Percentiles rank a stretch among this genome's conserved stretches.
These are phyloP conservation scores for Pogonocichla stellata DNA, from an alignment of 2,113 vertebrate genomes.

Conservation along the genomic window DNA sequence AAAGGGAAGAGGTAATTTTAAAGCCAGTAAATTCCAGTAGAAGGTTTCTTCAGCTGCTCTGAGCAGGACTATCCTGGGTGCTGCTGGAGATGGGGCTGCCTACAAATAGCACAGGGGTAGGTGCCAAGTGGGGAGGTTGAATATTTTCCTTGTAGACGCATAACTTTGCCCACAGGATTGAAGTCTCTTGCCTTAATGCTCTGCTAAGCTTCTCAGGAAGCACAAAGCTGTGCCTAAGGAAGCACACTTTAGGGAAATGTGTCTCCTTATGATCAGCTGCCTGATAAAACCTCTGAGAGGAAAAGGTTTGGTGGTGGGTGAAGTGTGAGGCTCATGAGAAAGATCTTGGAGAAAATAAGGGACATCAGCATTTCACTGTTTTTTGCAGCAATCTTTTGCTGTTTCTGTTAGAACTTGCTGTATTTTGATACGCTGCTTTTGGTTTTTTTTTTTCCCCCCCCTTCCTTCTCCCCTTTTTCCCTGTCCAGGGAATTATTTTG, in stretches of 20 bases:
- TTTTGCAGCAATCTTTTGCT: background rate
- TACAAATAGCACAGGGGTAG: conserved; percentile 43
- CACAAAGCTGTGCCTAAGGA: background rate
- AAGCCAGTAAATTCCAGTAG: conserved; percentile 51
- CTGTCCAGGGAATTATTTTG: background rate
- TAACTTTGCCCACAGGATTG: conserved; percentile 36
- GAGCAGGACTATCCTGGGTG: conserved; percentile 27
- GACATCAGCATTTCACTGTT: background rate
- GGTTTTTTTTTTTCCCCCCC: too few species aligned
- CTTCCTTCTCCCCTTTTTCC: background rate
- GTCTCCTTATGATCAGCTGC: background rate
- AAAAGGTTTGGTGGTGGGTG: background rate
- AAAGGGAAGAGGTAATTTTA: conserved; percentile 70
- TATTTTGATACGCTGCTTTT: background rate
- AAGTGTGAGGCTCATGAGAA: background rate
- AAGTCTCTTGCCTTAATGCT: conserved; percentile 37
- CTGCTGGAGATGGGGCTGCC: conserved; percentile 25
- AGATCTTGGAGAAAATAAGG: background rate
- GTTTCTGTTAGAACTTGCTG: background rate
- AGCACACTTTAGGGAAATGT: conserved; percentile 14
- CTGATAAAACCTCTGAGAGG: background rate
- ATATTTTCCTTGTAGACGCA: conserved; percentile 62
- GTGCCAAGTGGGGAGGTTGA: conserved; percentile 45
- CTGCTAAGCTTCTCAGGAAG: conserved; percentile 17
- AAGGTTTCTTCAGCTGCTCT: background rate